Evolutionary conservation across 2,797 vertebrate species (phyloP).

Genomic region (Cuculus canorus): DNA sequence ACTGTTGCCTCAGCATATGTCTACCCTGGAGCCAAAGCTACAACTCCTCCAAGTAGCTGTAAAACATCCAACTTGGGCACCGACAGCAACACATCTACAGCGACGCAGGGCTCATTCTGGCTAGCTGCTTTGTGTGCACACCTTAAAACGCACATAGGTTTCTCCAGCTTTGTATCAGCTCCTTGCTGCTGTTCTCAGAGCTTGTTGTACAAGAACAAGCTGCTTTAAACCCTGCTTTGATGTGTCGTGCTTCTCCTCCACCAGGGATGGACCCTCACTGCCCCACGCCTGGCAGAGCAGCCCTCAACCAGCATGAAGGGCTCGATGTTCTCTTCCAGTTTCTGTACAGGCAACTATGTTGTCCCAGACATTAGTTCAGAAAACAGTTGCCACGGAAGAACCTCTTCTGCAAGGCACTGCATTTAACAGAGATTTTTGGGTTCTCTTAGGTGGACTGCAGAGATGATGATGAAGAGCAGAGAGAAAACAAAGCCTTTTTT

Average conservation of each 20-base stretch:
- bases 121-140: background rate
- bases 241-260: fast-evolving
- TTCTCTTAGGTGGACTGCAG: background rate
- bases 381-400: background rate
- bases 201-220: background rate
- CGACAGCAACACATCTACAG: background rate
- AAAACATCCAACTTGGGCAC: background rate
- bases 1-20: background rate
- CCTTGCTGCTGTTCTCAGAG: too few relatives aligned
- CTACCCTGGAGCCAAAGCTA: background rate
- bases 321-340: background rate
- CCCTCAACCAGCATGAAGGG: background rate
- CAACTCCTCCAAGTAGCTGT: background rate
- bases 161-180: background rate
- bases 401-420: background rate
- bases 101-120: fast-evolving
- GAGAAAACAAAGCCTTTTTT: background rate
- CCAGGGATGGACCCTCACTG: fast-evolving
- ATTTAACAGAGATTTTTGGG: background rate
- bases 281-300: background rate
- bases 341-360: background rate
- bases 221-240: background rate
- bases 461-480: background rate
- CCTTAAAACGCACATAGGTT: background rate
- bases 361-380: background rate